Percentiles rank a stretch among this genome's conserved stretches.
These are phyloP conservation scores for Catocala nupta DNA, from an alignment of 2,888 invertebrate species.

Conservation along the genomic window DNA sequence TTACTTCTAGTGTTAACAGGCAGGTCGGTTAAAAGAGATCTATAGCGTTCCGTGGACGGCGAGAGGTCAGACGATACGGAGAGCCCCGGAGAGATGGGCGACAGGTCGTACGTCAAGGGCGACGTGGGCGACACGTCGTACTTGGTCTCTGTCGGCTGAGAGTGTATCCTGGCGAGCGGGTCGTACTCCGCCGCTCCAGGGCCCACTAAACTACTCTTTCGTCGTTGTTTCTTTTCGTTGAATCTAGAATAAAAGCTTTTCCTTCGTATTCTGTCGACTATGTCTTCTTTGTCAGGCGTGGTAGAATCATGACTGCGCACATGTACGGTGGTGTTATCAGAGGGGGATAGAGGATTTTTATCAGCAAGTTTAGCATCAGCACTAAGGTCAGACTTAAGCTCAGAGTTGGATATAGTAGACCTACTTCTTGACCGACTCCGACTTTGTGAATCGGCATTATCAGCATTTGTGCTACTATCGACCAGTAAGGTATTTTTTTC, in stretches of 20 bases:
- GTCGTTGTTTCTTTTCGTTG: conserved; percentile 92
- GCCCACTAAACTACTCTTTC: conserved; percentile 90
- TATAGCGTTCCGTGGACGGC: conserved; percentile 80
- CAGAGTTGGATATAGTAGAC: conserved; percentile 80
- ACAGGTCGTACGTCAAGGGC: conserved; percentile 74
- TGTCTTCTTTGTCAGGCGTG: conserved; percentile 89
- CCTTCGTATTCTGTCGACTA: conserved; percentile 94
- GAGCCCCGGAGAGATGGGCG: conserved; percentile 79
- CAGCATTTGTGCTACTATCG: conserved; percentile 60
- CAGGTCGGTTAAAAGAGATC: conserved; percentile 74
- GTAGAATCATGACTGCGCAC: conserved; percentile 80
- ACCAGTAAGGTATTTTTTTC: conserved; percentile 67
- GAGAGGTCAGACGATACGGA: conserved; percentile 77
- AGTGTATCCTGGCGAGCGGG: conserved; percentile 80
- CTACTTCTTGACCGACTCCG: conserved; percentile 79
- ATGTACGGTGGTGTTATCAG: conserved; percentile 68
- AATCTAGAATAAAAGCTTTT: conserved; percentile 96
- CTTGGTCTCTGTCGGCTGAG: conserved; percentile 69
- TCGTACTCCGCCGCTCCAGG: conserved; percentile 88
- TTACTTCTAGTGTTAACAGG: conserved; percentile 71
- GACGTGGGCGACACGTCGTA: conserved; percentile 78
- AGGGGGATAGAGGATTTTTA: conserved; percentile 62
- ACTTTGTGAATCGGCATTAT: conserved; percentile 60
- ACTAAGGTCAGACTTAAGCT: conserved; percentile 80
- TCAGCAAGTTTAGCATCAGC: conserved; percentile 65